phyloP scores from a whole-genome alignment of 2,113 vertebrate genomes.

The Pyrgilauda ruficollis region DNA sequence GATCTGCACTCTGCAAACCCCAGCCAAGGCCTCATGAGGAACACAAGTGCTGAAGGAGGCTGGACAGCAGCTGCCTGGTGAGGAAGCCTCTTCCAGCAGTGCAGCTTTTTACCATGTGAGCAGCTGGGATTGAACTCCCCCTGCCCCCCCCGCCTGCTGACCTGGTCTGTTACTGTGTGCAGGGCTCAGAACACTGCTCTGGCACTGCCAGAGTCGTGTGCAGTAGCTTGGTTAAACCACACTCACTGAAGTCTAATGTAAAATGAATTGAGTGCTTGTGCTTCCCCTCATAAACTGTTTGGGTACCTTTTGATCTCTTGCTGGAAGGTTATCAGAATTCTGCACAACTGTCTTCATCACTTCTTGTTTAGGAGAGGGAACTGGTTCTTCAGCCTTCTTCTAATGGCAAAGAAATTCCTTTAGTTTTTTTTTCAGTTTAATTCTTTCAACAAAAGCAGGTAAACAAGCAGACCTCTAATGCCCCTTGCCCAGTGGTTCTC shows the following conservation, averaged over 20 bases:
- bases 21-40: not conserved
- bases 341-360: not conserved
- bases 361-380: constrained; percentile 52
- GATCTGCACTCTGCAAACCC: not conserved
- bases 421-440: not conserved
- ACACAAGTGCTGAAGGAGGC: not conserved
- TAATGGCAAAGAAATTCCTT: not conserved
- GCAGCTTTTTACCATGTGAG: not conserved
- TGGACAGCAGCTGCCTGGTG: not conserved
- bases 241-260: not conserved
- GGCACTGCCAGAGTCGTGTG: not conserved
- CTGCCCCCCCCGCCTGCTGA: not conserved
- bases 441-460: not conserved
- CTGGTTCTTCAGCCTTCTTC: constrained; percentile 61
- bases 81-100: not conserved
- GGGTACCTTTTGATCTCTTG: constrained; percentile 75
- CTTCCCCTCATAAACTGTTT: not conserved
- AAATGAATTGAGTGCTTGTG: not conserved
- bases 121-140: not conserved
- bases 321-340: constrained; percentile 19
- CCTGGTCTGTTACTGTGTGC: too few species aligned
- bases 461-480: not conserved
- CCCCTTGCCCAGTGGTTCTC: not conserved
- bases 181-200: not conserved
- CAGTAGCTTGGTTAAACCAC: not conserved